phyloP scores from a whole-genome alignment of 1,140 invertebrate species.

The Eueides isabella region DNA sequence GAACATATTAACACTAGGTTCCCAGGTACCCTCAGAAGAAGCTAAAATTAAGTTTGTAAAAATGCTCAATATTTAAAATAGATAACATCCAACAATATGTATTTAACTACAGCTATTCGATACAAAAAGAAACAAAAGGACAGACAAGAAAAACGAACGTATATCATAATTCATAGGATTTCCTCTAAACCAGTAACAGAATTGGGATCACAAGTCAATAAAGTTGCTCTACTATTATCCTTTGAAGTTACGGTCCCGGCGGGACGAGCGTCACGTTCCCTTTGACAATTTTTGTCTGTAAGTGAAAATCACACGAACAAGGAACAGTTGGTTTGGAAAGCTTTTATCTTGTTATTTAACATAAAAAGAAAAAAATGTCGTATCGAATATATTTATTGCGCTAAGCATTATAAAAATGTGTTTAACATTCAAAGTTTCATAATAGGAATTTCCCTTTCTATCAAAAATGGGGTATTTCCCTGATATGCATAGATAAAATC shows the following conservation, averaged over 20 bases:
- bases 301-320: conserved; percentile 11
- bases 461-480: neutral
- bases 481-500: neutral
- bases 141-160: neutral
- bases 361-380: neutral
- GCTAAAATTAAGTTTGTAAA: no score
- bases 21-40: no score
- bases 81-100: no score
- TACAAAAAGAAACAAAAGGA: no score
- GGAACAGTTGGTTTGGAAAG: neutral
- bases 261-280: neutral
- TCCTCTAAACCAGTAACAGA: conserved; percentile 12
- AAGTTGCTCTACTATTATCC: conserved; percentile 10
- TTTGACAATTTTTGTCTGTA: conserved; percentile 11
- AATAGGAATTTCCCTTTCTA: neutral
- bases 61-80: no score
- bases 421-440: neutral
- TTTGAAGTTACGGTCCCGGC: neutral
- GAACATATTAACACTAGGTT: no score
- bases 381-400: conserved; percentile 6
- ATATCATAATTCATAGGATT: neutral
- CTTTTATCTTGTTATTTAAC: conserved; percentile 1
- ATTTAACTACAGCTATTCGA: no score
- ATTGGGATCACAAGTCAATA: conserved; percentile 13
- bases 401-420: neutral